Evolutionary conservation across 2,113 vertebrate species (phyloP).

Genomic region (Hassar affinis): DNA sequence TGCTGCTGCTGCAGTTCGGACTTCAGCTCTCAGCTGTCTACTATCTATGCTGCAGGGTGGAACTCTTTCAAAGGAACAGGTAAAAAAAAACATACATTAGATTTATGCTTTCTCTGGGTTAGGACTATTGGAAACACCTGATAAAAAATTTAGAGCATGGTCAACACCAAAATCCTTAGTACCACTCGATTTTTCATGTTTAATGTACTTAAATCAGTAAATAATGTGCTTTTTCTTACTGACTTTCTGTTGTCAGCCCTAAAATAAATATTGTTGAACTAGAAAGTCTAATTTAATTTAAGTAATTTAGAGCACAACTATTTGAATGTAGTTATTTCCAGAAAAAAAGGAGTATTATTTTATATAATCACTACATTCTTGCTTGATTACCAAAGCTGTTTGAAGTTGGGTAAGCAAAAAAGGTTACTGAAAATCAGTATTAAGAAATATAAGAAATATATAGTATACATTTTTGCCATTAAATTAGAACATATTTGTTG

Average conservation of each 20-base stretch:
- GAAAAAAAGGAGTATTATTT: too few relatives aligned
- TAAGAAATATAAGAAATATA: too few relatives aligned
- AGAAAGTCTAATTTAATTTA: neutral
- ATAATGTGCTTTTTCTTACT: neutral
- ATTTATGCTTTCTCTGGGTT: neutral
- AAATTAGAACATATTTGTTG: too few relatives aligned
- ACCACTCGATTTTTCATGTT: neutral
- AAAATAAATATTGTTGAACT: neutral
- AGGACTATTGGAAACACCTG: neutral
- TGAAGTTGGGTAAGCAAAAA: too few relatives aligned
- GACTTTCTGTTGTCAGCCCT: neutral
- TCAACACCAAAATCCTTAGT: neutral
- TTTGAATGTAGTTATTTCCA: too few relatives aligned
- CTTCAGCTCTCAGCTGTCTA: slow-evolving; percentile 85
- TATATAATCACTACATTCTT: too few relatives aligned
- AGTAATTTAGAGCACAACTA: too few relatives aligned
- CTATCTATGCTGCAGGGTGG: slow-evolving; percentile 80
- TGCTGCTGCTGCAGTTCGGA: slow-evolving; percentile 85
- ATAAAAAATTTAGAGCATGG: neutral
- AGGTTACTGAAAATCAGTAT: too few relatives aligned
- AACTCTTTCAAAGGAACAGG: slow-evolving; percentile 77
- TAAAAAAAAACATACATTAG: slow-evolving; percentile 56
- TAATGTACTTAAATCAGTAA: neutral
- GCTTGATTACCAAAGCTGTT: too few relatives aligned
- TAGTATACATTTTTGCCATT: too few relatives aligned